These are phyloP conservation scores for Stenodema calcarata DNA, from an alignment of 2,888 invertebrate species.

Conservation along the genomic window DNA sequence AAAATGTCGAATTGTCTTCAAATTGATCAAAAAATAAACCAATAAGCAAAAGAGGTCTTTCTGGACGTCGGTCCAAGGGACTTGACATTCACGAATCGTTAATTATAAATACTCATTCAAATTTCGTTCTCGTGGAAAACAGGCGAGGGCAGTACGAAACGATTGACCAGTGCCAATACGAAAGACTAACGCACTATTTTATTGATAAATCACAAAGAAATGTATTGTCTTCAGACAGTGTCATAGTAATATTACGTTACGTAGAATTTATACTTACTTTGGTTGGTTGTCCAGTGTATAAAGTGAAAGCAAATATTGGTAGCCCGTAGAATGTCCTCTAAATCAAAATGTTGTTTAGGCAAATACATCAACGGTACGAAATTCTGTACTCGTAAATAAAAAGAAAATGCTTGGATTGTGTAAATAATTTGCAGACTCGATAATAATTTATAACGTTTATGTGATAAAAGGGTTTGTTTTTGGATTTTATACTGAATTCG, in stretches of 20 bases:
- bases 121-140: too few species aligned
- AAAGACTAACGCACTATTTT: background rate
- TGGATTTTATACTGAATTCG: background rate
- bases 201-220: background rate
- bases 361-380: background rate
- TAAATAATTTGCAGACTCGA: background rate
- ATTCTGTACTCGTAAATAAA: background rate
- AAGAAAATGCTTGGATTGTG: background rate
- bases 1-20: too few species aligned
- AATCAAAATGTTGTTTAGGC: background rate
- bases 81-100: too few species aligned
- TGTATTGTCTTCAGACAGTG: background rate
- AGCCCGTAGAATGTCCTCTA: background rate
- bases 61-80: too few species aligned
- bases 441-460: background rate
- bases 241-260: background rate
- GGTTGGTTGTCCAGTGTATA: background rate
- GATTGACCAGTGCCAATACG: background rate
- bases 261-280: background rate
- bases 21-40: too few species aligned
- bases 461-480: slow-evolving; percentile 11
- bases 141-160: too few species aligned
- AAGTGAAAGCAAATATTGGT: background rate
- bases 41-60: too few species aligned
- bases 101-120: too few species aligned